Evolutionary conservation across 2,113 vertebrate genomes (phyloP).

Genomic region (Abramis brama): DNA sequence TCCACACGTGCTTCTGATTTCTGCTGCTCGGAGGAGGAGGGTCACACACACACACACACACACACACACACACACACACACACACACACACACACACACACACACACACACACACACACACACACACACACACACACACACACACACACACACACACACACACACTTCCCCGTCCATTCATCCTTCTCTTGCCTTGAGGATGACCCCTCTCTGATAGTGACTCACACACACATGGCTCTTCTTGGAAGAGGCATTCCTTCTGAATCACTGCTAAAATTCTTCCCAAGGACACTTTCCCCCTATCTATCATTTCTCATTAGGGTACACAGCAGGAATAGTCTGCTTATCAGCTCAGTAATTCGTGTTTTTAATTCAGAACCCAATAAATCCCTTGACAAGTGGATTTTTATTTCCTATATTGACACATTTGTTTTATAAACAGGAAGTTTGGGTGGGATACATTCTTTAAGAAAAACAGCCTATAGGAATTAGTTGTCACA

Average conservation of each 20-base stretch:
- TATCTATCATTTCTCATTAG: not conserved
- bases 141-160: not conserved
- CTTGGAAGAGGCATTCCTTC: not conserved
- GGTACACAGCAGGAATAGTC: not conserved
- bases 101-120: not conserved
- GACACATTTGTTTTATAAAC: too few species aligned
- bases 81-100: not conserved
- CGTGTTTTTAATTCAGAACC: not conserved
- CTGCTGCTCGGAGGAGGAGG: not conserved
- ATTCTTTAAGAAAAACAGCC: too few species aligned
- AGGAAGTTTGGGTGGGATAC: too few species aligned
- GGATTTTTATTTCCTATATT: not conserved
- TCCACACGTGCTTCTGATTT: slow-evolving; percentile 25
- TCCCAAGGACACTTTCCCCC: not conserved
- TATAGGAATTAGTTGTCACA: too few species aligned
- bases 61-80: not conserved
- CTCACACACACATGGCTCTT: slow-evolving; percentile 61
- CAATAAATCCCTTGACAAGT: not conserved
- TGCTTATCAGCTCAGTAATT: not conserved
- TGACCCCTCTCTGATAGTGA: slow-evolving; percentile 45
- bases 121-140: not conserved
- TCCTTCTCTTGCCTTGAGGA: slow-evolving; percentile 10
- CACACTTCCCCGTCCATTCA: not conserved
- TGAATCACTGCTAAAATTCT: slow-evolving; percentile 21
- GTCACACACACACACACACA: not conserved